Conservation (phyloP, 2,888 invertebrate species). For the Sepioteuthis lessoniana region DNA sequence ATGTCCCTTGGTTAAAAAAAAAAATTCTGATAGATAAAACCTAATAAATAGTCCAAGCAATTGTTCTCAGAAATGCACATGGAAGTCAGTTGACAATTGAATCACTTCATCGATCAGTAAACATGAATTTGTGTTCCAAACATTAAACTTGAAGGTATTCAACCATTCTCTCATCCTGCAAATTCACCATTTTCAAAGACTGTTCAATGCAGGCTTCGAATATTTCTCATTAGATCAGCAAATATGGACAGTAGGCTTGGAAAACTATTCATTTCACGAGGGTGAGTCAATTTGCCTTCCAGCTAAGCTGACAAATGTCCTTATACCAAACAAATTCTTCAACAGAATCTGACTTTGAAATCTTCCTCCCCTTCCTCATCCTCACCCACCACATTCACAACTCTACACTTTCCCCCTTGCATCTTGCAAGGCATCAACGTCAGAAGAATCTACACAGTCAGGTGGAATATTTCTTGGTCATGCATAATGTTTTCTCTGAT, state of each 20-base stretch:
- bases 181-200: constrained; percentile 3
- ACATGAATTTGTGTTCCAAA: constrained; percentile 33
- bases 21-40: not conserved
- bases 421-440: constrained; percentile 8
- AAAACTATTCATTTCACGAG: constrained; percentile 14
- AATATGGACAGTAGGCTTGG: not conserved
- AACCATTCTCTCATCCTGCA: not conserved
- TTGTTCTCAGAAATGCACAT: not conserved
- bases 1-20: not conserved
- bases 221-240: constrained; percentile 23
- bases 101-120: constrained; percentile 33
- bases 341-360: constrained; percentile 23
- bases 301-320: constrained; percentile 33
- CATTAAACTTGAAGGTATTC: constrained; percentile 23
- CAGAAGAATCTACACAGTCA: constrained; percentile 33
- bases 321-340: constrained; percentile 23
- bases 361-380: not conserved
- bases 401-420: not conserved
- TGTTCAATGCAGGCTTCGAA: not conserved
- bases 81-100: not conserved
- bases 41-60: not conserved
- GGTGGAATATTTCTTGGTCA: constrained; percentile 21
- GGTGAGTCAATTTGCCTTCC: constrained; percentile 12
- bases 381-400: not conserved
- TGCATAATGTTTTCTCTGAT: constrained; percentile 23